Evolutionary conservation across 37 sponge, comb jelly and placozoan genomes (phyloP).

Genomic region (Agelas oroides): DNA sequence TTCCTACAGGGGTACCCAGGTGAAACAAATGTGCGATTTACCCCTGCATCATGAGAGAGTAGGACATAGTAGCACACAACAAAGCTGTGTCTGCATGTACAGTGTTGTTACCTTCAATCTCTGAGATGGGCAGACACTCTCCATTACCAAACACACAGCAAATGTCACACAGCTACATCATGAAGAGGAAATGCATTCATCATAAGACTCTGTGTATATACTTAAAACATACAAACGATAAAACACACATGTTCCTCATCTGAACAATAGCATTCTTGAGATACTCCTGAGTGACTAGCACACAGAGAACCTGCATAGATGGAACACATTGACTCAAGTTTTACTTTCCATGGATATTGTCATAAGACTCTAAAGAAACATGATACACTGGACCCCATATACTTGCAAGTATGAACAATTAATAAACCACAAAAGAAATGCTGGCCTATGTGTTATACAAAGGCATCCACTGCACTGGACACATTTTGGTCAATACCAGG

Average conservation of each 20-base stretch:
- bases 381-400: too few species aligned
- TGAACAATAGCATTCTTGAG: slow-evolving; percentile 17
- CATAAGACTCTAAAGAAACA: too few species aligned
- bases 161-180: slow-evolving; percentile 52
- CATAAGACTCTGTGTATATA: too few species aligned
- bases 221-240: too few species aligned
- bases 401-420: too few species aligned
- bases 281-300: neutral
- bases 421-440: too few species aligned
- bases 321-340: neutral
- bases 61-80: too few species aligned
- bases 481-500: too few species aligned
- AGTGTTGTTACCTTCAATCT: neutral
- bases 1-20: slow-evolving; percentile 58
- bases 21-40: neutral
- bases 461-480: too few species aligned
- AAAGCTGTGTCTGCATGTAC: neutral
- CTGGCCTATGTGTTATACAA: too few species aligned
- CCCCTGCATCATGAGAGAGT: too few species aligned
- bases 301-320: slow-evolving; percentile 44
- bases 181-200: neutral
- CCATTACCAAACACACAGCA: slow-evolving; percentile 60
- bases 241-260: slow-evolving; percentile 21
- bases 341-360: too few species aligned
- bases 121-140: slow-evolving; percentile 32